These are phyloP conservation scores for Leptopilina myrica DNA, from an alignment of 2,888 invertebrate species.

Conservation along the genomic window DNA sequence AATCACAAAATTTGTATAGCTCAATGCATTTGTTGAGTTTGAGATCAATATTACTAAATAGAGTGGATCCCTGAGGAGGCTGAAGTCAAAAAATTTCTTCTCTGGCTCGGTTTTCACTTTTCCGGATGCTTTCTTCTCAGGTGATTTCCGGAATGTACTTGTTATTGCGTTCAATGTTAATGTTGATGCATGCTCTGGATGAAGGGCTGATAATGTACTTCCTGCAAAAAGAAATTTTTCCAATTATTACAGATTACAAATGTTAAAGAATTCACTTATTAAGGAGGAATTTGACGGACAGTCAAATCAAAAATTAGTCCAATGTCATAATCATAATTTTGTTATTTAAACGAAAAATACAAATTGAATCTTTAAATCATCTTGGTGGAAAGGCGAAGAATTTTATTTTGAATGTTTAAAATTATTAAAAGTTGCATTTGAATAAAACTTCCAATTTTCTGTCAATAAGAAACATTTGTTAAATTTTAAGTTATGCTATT, in stretches of 20 bases:
- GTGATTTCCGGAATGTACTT: conserved; percentile 77
- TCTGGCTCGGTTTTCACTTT: conserved; percentile 56
- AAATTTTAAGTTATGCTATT: too few species aligned
- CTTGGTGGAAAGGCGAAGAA: too few species aligned
- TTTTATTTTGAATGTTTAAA: too few species aligned
- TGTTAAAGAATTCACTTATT: too few species aligned
- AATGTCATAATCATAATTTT: not conserved
- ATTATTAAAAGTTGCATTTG: too few species aligned
- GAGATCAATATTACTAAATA: conserved; percentile 90
- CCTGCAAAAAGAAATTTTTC: not conserved
- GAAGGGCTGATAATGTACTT: conserved; percentile 86
- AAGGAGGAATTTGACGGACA: too few species aligned
- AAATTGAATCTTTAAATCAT: not conserved
- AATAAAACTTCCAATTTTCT: too few species aligned
- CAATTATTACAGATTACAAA: too few species aligned
- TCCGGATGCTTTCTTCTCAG: conserved; percentile 67
- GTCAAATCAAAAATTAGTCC: not conserved
- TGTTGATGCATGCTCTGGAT: conserved; percentile 87
- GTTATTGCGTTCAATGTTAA: conserved; percentile 85
- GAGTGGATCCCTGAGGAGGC: conserved; percentile 86
- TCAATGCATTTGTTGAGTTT: conserved; percentile 90
- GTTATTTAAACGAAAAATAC: too few species aligned
- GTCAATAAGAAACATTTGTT: too few species aligned
- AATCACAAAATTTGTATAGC: conserved; percentile 92
- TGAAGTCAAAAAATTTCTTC: conserved; percentile 85